Percentiles rank a stretch among this genome's conserved stretches.
phyloP scores from a whole-genome alignment of 2,113 vertebrate genomes.

The Brachionichthys hirsutus region DNA sequence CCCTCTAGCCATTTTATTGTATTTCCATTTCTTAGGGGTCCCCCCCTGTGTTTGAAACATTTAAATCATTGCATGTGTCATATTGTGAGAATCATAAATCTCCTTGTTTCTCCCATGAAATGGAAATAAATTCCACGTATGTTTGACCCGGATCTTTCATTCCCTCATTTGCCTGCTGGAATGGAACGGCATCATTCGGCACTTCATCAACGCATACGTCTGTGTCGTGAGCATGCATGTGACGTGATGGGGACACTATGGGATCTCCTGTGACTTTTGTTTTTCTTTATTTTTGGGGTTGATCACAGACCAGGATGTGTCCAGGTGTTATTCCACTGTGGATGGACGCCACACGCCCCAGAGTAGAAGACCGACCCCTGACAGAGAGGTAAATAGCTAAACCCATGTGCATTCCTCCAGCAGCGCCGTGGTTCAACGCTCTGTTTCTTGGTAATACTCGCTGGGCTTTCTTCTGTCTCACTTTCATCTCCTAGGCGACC shows the following conservation, averaged over 20 bases:
- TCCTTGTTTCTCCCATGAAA: constrained; percentile 34
- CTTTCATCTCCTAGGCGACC: constrained; percentile 70
- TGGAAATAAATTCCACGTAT: constrained; percentile 59
- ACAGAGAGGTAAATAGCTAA: constrained; percentile 99
- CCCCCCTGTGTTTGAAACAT: no score
- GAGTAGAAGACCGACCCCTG: constrained; percentile 85
- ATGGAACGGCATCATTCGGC: constrained; percentile 27
- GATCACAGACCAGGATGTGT: constrained; percentile 85
- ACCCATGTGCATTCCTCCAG: no score
- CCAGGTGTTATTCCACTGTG: constrained; percentile 84
- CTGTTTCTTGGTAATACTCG: constrained; percentile 33
- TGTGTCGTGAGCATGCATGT: constrained; percentile 17
- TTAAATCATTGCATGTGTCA: constrained; percentile 29
- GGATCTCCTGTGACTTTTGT: constrained; percentile 19
- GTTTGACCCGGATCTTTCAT: constrained; percentile 37
- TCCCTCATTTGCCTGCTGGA: constrained; percentile 53
- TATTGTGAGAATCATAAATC: constrained; percentile 25
- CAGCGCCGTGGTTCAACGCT: no score
- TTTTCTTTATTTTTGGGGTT: constrained; percentile 63
- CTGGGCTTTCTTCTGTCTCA: constrained; percentile 47
- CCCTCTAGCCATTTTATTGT: neutral
- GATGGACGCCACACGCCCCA: constrained; percentile 82
- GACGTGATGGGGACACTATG: neutral
- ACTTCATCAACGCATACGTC: constrained; percentile 7
- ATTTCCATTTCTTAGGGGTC: no score